Evolutionary conservation across 2,797 vertebrate genomes (phyloP).

Genomic region (Kryptopterus vitreolus): DNA sequence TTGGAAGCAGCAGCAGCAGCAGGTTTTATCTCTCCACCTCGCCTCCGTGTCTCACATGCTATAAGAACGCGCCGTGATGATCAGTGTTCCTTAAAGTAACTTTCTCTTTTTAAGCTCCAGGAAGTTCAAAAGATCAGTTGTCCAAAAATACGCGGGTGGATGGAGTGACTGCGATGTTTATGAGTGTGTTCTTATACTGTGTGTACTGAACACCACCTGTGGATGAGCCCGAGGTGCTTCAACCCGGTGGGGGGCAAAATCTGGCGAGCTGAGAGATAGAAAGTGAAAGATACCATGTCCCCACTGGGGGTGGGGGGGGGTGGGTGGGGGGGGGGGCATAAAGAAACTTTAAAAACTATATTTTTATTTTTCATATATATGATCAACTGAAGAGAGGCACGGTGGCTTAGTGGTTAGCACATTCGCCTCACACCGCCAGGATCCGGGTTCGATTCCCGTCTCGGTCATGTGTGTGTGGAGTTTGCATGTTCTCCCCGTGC

Average conservation of each 20-base stretch:
- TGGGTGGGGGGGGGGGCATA: not conserved
- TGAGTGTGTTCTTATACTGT: not conserved
- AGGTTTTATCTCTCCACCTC: fast-evolving
- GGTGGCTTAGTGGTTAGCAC: too few relatives aligned
- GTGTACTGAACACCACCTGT: not conserved
- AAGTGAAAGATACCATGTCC: not conserved
- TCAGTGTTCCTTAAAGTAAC: not conserved
- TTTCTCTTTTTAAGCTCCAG: not conserved
- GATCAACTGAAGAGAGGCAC: too few relatives aligned
- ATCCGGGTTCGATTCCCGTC: too few relatives aligned
- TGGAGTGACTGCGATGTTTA: not conserved
- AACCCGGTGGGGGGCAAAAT: not conserved
- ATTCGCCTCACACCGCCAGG: too few relatives aligned
- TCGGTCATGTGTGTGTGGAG: too few relatives aligned
- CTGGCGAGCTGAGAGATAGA: not conserved
- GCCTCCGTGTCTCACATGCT: not conserved
- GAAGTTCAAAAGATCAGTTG: not conserved
- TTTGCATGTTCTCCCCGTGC: too few relatives aligned
- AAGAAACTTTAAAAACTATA: not conserved
- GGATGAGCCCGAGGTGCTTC: not conserved
- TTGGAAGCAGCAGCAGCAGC: not conserved
- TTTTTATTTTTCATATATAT: not conserved
- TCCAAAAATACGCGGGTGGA: not conserved
- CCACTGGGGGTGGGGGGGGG: not conserved
- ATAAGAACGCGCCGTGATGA: not conserved